Base-by-base conservation (phyloP, 2,113 vertebrate genomes). In the Vireo altiloquus region DNA sequence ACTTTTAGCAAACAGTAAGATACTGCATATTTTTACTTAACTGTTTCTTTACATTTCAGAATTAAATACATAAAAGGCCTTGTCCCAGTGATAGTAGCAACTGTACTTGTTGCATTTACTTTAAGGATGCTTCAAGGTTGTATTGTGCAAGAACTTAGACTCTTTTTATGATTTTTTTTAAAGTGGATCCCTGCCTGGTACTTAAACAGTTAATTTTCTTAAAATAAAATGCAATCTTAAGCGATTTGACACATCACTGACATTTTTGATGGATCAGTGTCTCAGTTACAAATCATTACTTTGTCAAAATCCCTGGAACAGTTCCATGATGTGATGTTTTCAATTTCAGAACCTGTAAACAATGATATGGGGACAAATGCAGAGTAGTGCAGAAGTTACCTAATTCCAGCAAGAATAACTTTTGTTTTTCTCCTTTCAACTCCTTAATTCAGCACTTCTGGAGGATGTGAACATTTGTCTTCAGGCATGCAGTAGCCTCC, bases 1-100 rank as follows among this genome's bases (percentile, higher is more conserved):
- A 68, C 98, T 99, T 74, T 82, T 99, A 87, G 98, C 98, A 59
- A 99, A 99, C 66, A 99, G 99, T 99, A 97, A 99, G 98, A 89
- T 64, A 54, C 1, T 12, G 0, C 15, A 1, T 75, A 23, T 84
- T 96, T 89, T 61, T 60, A 68, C 84, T 87, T 90, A 37, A 31
- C 63, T 91, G 64, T 27, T 25, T 46, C n/a, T 39, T 82, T 77
- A 33, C 5, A 4, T 87, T 82, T 54, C 42, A 20, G 72, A 69
- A 54, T 74, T n/a, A 44, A 59, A 7, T 78, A 25, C 15, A 3
- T 54, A n/a, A 44, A 28, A 25, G 27, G 47, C 52, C 12, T 21
- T 95, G 71, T 64, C 75, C 56, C 69, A 53, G 53, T 79, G 35
- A 33, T 65, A 64, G 37, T 53, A 46, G 25, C 37, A 69, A 69